These are phyloP conservation scores for Xanthorhoe spadicearia DNA, from an alignment of 2,888 invertebrate species.

Conservation along the genomic window DNA sequence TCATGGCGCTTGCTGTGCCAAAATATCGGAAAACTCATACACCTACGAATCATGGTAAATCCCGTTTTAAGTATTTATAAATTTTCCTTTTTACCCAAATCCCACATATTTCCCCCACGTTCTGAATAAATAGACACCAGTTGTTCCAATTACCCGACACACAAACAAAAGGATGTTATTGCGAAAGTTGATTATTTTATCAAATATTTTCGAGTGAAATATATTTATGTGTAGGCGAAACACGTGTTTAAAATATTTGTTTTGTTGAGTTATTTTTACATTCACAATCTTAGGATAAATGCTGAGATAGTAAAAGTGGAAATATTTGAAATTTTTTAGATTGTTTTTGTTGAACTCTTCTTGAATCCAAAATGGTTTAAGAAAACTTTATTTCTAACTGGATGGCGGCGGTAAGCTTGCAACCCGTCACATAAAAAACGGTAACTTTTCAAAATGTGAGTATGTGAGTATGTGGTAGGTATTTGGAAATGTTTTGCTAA, in stretches of 20 bases:
- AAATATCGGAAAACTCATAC: too few species aligned
- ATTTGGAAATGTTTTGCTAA: background rate
- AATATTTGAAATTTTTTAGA: too few species aligned
- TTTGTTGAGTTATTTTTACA: conserved; percentile 8
- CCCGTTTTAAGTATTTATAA: too few species aligned
- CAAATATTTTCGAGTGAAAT: conserved; percentile 25
- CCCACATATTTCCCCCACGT: background rate
- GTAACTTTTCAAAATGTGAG: too few species aligned
- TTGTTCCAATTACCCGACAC: conserved; percentile 4
- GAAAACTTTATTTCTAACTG: too few species aligned
- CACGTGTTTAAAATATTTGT: conserved; percentile 27
- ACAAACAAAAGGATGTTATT: conserved; percentile 35
- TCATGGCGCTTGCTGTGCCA: too few species aligned
- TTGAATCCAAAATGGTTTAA: background rate
- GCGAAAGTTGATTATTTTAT: conserved; percentile 28
- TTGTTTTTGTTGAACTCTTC: too few species aligned
- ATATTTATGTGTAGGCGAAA: conserved; percentile 18
- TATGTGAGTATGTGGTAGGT: too few species aligned
- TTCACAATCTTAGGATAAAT: background rate
- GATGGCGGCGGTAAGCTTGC: too few species aligned
- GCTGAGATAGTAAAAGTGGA: background rate
- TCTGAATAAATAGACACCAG: background rate
- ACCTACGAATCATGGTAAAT: too few species aligned
- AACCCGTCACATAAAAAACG: too few species aligned
- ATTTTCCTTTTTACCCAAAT: background rate